Evolutionary conservation across 1,140 invertebrate species (phyloP).

Genomic region (Cryptotermes secundus): DNA sequence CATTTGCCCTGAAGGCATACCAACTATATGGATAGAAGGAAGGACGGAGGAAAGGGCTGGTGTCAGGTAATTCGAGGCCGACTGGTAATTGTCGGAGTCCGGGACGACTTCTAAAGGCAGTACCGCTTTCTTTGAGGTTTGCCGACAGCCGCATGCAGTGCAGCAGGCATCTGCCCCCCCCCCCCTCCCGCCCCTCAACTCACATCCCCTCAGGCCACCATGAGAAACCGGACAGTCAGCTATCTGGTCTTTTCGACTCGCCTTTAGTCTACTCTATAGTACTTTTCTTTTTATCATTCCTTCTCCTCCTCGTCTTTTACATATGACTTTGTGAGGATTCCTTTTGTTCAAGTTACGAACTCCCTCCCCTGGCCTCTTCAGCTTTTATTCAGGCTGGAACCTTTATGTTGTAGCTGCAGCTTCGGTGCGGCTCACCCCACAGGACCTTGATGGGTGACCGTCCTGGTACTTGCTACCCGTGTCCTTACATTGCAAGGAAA

Average conservation of each 20-base stretch:
- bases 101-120: slow-evolving; percentile 2
- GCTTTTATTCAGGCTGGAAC: too few relatives aligned
- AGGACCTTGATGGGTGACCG: not conserved
- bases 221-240: slow-evolving; percentile 8
- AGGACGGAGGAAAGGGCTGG: not conserved
- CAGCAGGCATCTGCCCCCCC: slow-evolving; percentile 8
- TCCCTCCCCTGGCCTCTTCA: not conserved
- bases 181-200: not conserved
- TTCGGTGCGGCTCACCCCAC: not conserved
- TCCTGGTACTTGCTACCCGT: not conserved
- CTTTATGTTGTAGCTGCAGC: too few relatives aligned
- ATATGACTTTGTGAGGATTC: slow-evolving; percentile 3
- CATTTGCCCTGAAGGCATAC: not conserved
- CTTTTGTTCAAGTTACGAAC: not conserved
- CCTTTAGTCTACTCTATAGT: not conserved
- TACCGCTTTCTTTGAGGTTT: slow-evolving; percentile 32
- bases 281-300: not conserved
- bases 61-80: slow-evolving; percentile 34
- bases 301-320: not conserved
- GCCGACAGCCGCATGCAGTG: slow-evolving; percentile 27
- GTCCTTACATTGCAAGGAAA: not conserved
- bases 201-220: not conserved
- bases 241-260: not conserved
- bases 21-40: not conserved
- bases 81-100: slow-evolving; percentile 31